These are phyloP conservation scores for Eriosoma lanigerum DNA, from an alignment of 1,140 invertebrate genomes.

Conservation along the genomic window DNA sequence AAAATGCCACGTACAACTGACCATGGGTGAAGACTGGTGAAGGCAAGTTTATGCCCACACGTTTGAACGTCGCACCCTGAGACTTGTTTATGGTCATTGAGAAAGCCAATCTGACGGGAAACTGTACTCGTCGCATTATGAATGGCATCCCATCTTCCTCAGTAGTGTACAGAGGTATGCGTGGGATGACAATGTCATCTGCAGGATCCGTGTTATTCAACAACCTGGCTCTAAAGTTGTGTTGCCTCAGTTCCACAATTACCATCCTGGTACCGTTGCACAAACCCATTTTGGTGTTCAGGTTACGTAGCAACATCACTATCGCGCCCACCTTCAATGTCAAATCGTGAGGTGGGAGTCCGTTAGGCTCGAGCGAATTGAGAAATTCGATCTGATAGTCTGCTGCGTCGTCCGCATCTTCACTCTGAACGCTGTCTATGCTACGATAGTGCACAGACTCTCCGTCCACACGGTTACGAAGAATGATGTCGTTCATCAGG, in stretches of 20 bases:
- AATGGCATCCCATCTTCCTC: no score
- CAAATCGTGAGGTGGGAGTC: slow-evolving; percentile 56
- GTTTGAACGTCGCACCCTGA: no score
- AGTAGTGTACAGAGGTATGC: no score
- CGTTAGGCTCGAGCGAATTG: slow-evolving; percentile 54
- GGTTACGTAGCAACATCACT: slow-evolving; percentile 58
- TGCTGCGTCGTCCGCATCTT: background rate
- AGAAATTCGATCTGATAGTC: slow-evolving; percentile 57
- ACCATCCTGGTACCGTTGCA: slow-evolving; percentile 57
- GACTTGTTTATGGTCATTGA: no score
- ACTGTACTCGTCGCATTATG: no score
- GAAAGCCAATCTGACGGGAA: no score
- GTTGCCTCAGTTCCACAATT: background rate
- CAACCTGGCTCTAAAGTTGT: background rate
- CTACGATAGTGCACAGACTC: background rate
- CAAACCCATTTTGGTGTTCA: slow-evolving; percentile 56
- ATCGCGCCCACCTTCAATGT: slow-evolving; percentile 57
- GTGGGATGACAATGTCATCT: no score
- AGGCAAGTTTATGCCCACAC: no score
- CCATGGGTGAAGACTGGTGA: no score
- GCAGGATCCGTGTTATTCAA: background rate
- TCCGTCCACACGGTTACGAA: background rate
- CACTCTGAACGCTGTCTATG: background rate
- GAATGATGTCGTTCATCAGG: background rate
- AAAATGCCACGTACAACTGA: no score